Percentiles rank a stretch among this genome's conserved stretches.
These are phyloP conservation scores for Salarias fasciatus DNA, from an alignment of 2,797 vertebrate species.

Conservation along the genomic window DNA sequence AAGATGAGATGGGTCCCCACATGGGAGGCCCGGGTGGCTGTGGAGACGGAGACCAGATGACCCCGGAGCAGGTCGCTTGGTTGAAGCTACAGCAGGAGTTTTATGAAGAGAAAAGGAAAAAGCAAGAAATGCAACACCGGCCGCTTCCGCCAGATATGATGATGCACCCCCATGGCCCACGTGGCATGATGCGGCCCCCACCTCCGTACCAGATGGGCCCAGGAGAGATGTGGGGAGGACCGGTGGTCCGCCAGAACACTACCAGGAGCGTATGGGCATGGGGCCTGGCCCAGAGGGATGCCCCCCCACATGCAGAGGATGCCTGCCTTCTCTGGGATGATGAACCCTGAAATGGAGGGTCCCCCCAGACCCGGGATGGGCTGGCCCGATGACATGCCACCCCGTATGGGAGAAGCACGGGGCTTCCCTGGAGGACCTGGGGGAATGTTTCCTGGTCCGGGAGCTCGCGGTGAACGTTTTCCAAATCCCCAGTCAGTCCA, in stretches of 20 bases:
- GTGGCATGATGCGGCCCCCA: conserved; percentile 93
- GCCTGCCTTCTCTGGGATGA: conserved; percentile 96
- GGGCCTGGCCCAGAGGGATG: conserved; percentile 88
- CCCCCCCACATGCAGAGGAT: conserved; percentile 95
- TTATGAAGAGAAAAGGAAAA: conserved; percentile 97
- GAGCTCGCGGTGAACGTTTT: conserved; percentile 94
- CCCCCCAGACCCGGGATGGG: conserved; percentile 94
- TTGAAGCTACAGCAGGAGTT: conserved; percentile 98
- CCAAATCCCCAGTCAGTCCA: conserved; percentile 94
- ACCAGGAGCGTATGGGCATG: conserved; percentile 92
- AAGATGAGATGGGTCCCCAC: conserved; percentile 94
- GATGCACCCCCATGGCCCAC: conserved; percentile 95
- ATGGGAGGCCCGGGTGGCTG: conserved; percentile 87
- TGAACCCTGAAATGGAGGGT: conserved; percentile 96
- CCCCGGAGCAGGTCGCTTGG: conserved; percentile 98
- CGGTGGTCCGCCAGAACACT: conserved; percentile 90
- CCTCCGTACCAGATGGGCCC: conserved; percentile 97
- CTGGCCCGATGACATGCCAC: conserved; percentile 96
- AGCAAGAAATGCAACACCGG: conserved; percentile 97
- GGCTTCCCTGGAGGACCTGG: conserved; percentile 91
- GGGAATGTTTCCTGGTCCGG: conserved; percentile 92
- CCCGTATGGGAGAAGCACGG: conserved; percentile 93
- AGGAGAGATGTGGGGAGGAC: conserved; percentile 95
- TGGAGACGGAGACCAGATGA: conserved; percentile 97
- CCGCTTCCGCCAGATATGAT: conserved; percentile 97